phyloP scores from a whole-genome alignment of 2,113 vertebrate genomes.

The Percina caprodes region DNA sequence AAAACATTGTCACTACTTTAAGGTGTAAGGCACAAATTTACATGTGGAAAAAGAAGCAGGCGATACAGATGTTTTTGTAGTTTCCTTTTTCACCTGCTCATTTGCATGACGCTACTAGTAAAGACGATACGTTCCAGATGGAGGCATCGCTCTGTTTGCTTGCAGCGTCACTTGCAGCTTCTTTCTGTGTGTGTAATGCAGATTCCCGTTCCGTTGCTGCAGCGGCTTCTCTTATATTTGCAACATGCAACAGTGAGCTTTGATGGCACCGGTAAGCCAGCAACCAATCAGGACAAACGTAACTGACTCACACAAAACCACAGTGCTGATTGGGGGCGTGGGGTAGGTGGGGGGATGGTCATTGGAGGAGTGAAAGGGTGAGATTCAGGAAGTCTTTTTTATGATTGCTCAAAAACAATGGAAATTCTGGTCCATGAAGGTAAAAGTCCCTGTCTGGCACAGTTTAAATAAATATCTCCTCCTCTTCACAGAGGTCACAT shows the following conservation, averaged over 20 bases:
- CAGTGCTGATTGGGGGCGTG: conserved; percentile 79
- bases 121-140: conserved; percentile 82
- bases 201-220: conserved; percentile 60
- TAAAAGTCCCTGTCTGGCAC: conserved; percentile 86
- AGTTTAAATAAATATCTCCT: conserved; percentile 93
- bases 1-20: conserved; percentile 95
- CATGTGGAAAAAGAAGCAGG: conserved; percentile 97
- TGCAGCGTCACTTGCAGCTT: conserved; percentile 67
- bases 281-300: conserved; percentile 87
- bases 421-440: conserved; percentile 81
- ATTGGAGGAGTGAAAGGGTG: conserved; percentile 74
- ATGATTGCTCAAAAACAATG: conserved; percentile 74
- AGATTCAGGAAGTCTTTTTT: conserved; percentile 74
- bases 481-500: conserved; percentile 76
- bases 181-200: conserved; percentile 45
- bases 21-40: conserved; percentile 99
- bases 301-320: conserved; percentile 86
- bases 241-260: conserved; percentile 92
- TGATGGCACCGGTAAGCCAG: conserved; percentile 87
- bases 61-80: conserved; percentile 84
- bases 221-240: conserved; percentile 79
- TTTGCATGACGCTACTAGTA: conserved; percentile 83
- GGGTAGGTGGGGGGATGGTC: conserved; percentile 73
- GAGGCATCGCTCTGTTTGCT: conserved; percentile 69
- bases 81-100: conserved; percentile 68